These are phyloP conservation scores for Rhizoglyphus robini DNA, from an alignment of 1,140 invertebrate genomes.

Conservation along the genomic window DNA sequence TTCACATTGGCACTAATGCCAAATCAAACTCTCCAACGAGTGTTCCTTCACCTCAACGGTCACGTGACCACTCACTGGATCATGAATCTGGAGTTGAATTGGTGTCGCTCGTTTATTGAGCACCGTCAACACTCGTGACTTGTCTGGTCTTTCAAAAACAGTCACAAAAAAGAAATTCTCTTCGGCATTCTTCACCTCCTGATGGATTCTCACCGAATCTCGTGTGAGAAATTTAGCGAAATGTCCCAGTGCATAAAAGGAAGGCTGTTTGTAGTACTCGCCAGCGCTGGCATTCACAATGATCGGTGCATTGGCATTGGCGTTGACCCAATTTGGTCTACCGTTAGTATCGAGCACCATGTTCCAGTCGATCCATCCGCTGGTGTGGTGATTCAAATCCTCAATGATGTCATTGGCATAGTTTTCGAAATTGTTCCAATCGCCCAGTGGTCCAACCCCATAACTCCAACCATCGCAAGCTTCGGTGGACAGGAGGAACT, in stretches of 20 bases:
- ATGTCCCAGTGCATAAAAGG: constrained; percentile 71
- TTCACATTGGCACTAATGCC: too few species aligned
- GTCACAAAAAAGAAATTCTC: too few species aligned
- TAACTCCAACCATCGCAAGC: constrained; percentile 38
- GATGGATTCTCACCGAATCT: too few species aligned
- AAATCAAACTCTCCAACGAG: too few species aligned
- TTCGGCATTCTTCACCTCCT: too few species aligned
- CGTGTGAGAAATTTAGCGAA: too few species aligned
- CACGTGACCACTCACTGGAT: too few species aligned
- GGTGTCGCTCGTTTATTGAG: too few species aligned
- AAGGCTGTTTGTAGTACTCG: constrained; percentile 73
- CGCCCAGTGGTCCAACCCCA: background rate
- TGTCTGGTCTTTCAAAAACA: too few species aligned
- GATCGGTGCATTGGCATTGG: constrained; percentile 60
- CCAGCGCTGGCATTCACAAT: constrained; percentile 47
- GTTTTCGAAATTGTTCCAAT: background rate
- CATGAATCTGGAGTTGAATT: too few species aligned
- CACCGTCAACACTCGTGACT: too few species aligned
- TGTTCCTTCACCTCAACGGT: too few species aligned
- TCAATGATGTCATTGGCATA: constrained; percentile 17
- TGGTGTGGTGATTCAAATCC: background rate
- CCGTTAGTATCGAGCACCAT: constrained; percentile 36
- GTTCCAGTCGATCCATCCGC: constrained; percentile 41
- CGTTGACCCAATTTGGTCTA: constrained; percentile 52
- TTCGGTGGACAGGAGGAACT: constrained; percentile 39